phyloP scores from a whole-genome alignment of 1,140 invertebrate genomes.

The Tetraneura akinire region DNA sequence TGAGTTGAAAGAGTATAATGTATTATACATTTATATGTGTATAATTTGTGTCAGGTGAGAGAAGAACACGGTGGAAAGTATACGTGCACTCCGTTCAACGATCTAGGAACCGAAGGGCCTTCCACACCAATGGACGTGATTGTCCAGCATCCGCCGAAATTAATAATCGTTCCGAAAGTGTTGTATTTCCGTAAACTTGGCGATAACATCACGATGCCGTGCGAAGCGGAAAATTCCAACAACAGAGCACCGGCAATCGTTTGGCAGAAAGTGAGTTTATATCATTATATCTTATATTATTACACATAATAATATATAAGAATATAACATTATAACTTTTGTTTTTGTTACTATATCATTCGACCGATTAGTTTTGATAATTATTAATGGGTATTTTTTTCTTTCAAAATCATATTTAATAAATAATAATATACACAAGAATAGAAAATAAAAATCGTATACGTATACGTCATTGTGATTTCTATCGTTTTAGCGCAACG shows the following conservation, averaged over 20 bases:
- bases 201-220: slow-evolving; percentile 79
- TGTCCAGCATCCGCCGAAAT: slow-evolving; percentile 81
- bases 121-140: slow-evolving; percentile 85
- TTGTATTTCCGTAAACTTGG: slow-evolving; percentile 81
- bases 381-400: too few species aligned
- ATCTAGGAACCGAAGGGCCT: slow-evolving; percentile 80
- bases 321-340: too few species aligned
- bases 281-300: too few species aligned
- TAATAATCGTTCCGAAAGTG: slow-evolving; percentile 74
- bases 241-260: slow-evolving; percentile 65
- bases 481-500: too few species aligned
- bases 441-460: too few species aligned
- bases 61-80: slow-evolving; percentile 79
- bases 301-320: too few species aligned
- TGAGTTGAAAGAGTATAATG: background rate
- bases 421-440: too few species aligned
- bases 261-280: slow-evolving; percentile 78
- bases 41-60: slow-evolving; percentile 63
- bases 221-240: slow-evolving; percentile 75
- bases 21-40: background rate
- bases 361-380: too few species aligned
- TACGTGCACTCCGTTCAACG: slow-evolving; percentile 89
- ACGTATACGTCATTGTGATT: too few species aligned
- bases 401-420: too few species aligned
- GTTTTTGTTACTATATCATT: too few species aligned